phyloP scores from a whole-genome alignment of 2,888 invertebrate genomes.

The Laspeyria flexula region DNA sequence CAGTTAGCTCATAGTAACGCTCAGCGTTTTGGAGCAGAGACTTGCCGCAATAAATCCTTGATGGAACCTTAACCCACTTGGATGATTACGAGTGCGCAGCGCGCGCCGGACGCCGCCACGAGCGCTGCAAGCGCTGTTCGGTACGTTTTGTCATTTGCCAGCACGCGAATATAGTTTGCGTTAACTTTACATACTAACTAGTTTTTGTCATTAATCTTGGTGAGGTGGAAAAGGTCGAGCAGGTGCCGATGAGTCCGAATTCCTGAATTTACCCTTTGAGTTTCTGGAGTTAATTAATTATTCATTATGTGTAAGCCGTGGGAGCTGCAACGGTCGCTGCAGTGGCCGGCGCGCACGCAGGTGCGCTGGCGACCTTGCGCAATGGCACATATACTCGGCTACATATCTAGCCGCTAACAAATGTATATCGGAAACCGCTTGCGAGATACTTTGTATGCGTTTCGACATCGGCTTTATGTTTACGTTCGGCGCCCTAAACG shows the following conservation, averaged over 20 bases:
- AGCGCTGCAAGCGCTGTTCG: slow-evolving; percentile 69
- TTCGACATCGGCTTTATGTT: slow-evolving; percentile 65
- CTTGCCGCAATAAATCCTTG: slow-evolving; percentile 86
- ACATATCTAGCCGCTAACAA: slow-evolving; percentile 69
- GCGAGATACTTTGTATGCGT: slow-evolving; percentile 71
- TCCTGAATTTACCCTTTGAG: slow-evolving; percentile 60
- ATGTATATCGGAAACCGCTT: slow-evolving; percentile 76
- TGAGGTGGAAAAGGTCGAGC: slow-evolving; percentile 42
- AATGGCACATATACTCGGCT: slow-evolving; percentile 69
- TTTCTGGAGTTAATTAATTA: slow-evolving; percentile 58
- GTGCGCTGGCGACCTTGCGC: slow-evolving; percentile 80
- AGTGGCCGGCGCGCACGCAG: slow-evolving; percentile 65
- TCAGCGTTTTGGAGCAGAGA: slow-evolving; percentile 83
- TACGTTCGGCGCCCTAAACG: slow-evolving; percentile 56
- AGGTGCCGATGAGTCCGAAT: slow-evolving; percentile 57
- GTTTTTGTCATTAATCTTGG: slow-evolving; percentile 26
- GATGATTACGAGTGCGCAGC: slow-evolving; percentile 81
- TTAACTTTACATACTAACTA: slow-evolving; percentile 14
- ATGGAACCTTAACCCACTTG: slow-evolving; percentile 86
- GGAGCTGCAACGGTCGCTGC: slow-evolving; percentile 75
- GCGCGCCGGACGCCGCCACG: slow-evolving; percentile 61
- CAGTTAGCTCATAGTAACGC: slow-evolving; percentile 82
- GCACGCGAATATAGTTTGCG: slow-evolving; percentile 28
- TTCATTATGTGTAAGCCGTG: slow-evolving; percentile 62
- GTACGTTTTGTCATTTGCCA: slow-evolving; percentile 51